Evolutionary conservation across 92 coral and sea anemone species (phyloP), one percentile per base, ranked within the genome.

Genomic region (Porites cylindrica): DNA sequence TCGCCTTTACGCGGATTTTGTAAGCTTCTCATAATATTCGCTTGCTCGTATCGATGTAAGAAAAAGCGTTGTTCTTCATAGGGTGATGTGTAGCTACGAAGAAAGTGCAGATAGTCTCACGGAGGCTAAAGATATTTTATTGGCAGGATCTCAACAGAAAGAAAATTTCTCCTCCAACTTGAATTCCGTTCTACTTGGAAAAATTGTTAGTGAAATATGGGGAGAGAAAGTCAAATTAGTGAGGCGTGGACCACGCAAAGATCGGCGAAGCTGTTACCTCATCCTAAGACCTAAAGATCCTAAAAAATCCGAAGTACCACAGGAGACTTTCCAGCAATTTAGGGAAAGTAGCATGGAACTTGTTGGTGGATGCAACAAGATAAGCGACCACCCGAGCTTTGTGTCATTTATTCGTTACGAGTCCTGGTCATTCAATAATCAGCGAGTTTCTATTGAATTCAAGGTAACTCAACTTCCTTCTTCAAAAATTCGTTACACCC

Each of bases 281-380:
- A 70, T 71, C 78, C 56, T 56, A n/a, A 16, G 51, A 19, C 43
- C 12, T 21, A 56, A 58, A 12, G 80, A 51, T 2, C 61, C 17
- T 73, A 29, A 20, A 18, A 76, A 26, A n/a, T 26, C 86, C 60
- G 86, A 71, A 53, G 58, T 72, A 82, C 70, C 38, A 72, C 54
- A 17, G 58, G 69, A 72, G 79, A 70, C 79, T 58, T 69, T 82
- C 78, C 67, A 82, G 60, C 76, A 69, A 20, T 82, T 82, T 82
- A 52, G 78, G 50, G 86, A 24, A 69, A 82, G 77, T 70, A 82
- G 29, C 24, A 51, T 69, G 24, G 77, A 82, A 82, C 38, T 82
- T 47, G 86, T 47, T n/a, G n/a, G 86, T 50, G 78, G 86, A 82
- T 82, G 86, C 78, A 68, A 67, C 77, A 82, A 70, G 53, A 82